Evolutionary conservation across 2,888 invertebrate species (phyloP).

Genomic region (Cataglyphis livida): DNA sequence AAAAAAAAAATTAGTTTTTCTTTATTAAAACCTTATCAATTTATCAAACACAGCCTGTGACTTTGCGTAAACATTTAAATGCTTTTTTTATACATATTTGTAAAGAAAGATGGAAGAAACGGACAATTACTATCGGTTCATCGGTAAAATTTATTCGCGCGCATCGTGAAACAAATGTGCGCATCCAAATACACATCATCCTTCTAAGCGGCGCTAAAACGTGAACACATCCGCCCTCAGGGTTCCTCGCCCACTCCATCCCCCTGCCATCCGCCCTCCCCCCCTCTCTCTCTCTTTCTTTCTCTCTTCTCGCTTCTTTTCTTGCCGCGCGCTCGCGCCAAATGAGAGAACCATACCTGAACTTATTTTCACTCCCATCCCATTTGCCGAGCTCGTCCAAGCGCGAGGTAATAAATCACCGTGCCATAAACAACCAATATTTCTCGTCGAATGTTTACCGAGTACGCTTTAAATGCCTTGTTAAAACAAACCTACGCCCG

Average conservation of each 20-base stretch:
- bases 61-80: slow-evolving; percentile 7
- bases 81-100: too few species aligned
- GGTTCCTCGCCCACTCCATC: slow-evolving; percentile 42
- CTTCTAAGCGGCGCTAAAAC: slow-evolving; percentile 74
- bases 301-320: background rate
- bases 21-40: background rate
- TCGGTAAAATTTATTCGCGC: slow-evolving; percentile 72
- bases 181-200: slow-evolving; percentile 45
- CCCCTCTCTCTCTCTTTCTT: background rate
- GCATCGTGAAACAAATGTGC: slow-evolving; percentile 69
- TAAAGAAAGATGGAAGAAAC: background rate
- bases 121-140: slow-evolving; percentile 62
- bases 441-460: slow-evolving; percentile 85
- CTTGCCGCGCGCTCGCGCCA: slow-evolving; percentile 50
- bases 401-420: slow-evolving; percentile 85
- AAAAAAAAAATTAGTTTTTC: background rate
- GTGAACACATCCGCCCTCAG: slow-evolving; percentile 63
- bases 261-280: background rate
- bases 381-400: slow-evolving; percentile 70
- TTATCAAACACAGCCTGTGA: background rate
- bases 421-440: slow-evolving; percentile 85
- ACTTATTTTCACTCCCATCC: slow-evolving; percentile 77
- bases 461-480: slow-evolving; percentile 86
- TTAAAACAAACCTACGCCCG: slow-evolving; percentile 85
- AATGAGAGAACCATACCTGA: slow-evolving; percentile 75